Conservation (phyloP, 2,888 invertebrate species). For the Gnatocerus cornutus region DNA sequence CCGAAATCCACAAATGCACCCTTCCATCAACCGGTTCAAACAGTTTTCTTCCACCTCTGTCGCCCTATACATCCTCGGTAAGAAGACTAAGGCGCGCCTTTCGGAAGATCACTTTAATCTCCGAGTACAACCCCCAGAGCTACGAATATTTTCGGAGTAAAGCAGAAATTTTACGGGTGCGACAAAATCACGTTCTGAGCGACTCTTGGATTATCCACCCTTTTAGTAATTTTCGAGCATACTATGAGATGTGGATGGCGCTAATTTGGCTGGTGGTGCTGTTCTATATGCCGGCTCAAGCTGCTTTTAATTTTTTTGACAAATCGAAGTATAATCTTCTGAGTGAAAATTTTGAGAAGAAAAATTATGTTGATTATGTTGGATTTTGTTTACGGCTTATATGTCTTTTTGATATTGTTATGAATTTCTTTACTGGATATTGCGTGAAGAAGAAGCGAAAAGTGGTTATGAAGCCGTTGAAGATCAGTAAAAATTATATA, state of each 20-base stretch:
- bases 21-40: constrained; percentile 5
- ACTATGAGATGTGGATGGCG: constrained; percentile 51
- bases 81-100: constrained; percentile 11
- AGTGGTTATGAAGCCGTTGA: constrained; percentile 32
- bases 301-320: constrained; percentile 51
- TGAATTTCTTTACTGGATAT: constrained; percentile 37
- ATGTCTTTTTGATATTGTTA: constrained; percentile 20
- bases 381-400: constrained; percentile 65
- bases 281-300: constrained; percentile 25
- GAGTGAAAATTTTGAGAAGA: not conserved
- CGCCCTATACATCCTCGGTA: not conserved
- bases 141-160: constrained; percentile 53
- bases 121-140: constrained; percentile 36
- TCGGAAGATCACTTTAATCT: constrained; percentile 20
- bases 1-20: constrained; percentile 24
- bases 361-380: constrained; percentile 57
- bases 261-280: constrained; percentile 39
- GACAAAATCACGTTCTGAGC: constrained; percentile 48
- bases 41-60: constrained; percentile 31
- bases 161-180: constrained; percentile 49
- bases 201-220: constrained; percentile 54
- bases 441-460: constrained; percentile 13
- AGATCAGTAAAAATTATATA: constrained; percentile 32
- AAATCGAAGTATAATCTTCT: constrained; percentile 56
- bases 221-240: constrained; percentile 49